These are phyloP conservation scores for Watsonalla cultraria DNA, from an alignment of 2,888 invertebrate species.

Conservation along the genomic window DNA sequence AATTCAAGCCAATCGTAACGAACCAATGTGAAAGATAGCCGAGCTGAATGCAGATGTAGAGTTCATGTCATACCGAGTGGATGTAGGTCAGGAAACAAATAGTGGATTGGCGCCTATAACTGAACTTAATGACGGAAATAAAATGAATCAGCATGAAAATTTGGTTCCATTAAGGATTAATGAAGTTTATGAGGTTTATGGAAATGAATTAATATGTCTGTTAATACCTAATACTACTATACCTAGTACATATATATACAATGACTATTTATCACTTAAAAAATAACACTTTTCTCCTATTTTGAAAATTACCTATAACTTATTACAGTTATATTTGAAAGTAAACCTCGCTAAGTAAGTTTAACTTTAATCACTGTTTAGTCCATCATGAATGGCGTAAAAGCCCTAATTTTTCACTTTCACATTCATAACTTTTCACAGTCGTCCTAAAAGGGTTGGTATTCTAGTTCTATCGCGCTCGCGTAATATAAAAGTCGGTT, in stretches of 20 bases:
- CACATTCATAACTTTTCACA: neutral
- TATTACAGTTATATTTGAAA: neutral
- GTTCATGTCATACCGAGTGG: neutral
- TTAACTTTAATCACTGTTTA: neutral
- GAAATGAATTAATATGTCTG: too few species aligned
- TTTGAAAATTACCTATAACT: neutral
- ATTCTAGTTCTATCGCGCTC: conserved; percentile 28
- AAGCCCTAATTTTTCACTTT: neutral
- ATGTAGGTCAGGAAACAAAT: neutral
- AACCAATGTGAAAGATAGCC: too few species aligned
- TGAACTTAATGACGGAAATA: neutral
- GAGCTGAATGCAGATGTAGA: conserved; percentile 8
- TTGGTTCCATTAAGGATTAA: neutral
- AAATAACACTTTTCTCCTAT: too few species aligned
- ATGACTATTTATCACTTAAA: too few species aligned
- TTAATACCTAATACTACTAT: too few species aligned
- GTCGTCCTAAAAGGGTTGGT: neutral
- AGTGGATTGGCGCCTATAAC: neutral
- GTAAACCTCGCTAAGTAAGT: neutral
- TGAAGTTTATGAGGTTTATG: neutral
- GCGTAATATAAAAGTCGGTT: conserved; percentile 19
- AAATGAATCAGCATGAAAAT: neutral
- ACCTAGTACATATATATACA: too few species aligned
- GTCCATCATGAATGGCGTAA: neutral
- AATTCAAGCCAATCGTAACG: too few species aligned